Evolutionary conservation across 2,797 vertebrate genomes (phyloP), one percentile per base, ranked within the genome.

Genomic region (Siniperca undulata): DNA sequence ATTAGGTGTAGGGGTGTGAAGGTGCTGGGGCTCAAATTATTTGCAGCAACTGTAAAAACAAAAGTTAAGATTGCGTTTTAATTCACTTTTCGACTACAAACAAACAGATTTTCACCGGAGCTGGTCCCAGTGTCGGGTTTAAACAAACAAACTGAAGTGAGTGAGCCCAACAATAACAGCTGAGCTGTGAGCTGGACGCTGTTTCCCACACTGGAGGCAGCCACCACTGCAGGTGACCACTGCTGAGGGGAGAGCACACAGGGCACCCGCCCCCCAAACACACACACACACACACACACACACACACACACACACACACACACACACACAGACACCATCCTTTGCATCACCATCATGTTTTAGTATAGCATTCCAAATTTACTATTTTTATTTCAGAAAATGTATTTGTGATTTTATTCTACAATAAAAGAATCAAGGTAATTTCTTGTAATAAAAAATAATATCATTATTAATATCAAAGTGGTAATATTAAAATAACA

Each of bases 61-160:
- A 92, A 93, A 93, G 90, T 90, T 68, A 85, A 90, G 89, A 95
- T 92, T 91, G 90, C 88, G 91, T 96, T 97, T 95, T 94, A 95
- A 96, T 95, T 96, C 93, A 96, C 93, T 91, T 93, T 91, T 90
- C 77, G 89, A 96, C 93, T 91, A 91, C 92, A 95, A 96, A 95
- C 95, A 95, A 97, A 96, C 92, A 88, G 88, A 87, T 96, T 96
- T 95, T 94, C 86, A 93, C 91, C 91, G 91, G 95, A 83, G 94
- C 86, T 38, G 91, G 91, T 80, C 59, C 91, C 91, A 89, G 91
- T 88, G 93, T 95, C 88, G 93, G 92, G 94, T 94, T 92, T 96
- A 96, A 96, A 96, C 93, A 97, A 97, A 97, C 96, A 96, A 96
- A 93, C 94, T 92, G 73, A 95, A 92, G 86, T 78, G 91, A 95